These are phyloP conservation scores for Hypotaenidia okinawae DNA, from an alignment of 2,797 vertebrate species.

Conservation along the genomic window DNA sequence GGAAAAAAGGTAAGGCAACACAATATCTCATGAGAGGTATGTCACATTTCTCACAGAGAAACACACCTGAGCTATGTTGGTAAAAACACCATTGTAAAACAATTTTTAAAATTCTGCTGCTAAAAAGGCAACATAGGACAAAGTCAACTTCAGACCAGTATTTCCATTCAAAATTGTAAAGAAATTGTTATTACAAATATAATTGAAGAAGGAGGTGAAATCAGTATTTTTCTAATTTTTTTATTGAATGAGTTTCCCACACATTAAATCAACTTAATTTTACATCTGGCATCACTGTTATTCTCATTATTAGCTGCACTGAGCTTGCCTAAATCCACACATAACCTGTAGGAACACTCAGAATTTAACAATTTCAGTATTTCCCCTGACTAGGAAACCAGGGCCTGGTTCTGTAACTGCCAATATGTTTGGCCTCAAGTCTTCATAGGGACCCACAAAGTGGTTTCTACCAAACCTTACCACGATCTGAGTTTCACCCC, in stretches of 20 bases:
- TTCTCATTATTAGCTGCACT: not conserved
- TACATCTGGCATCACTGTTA: not conserved
- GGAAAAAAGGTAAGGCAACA: not conserved
- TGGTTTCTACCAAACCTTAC: not conserved
- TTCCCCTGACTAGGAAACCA: not conserved
- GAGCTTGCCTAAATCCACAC: not conserved
- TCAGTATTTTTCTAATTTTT: not conserved
- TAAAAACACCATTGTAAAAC: not conserved
- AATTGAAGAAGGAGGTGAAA: not conserved
- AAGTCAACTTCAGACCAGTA: not conserved
- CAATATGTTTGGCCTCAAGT: not conserved
- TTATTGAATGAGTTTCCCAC: not conserved
- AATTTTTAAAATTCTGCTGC: not conserved
- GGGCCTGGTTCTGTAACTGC: not conserved
- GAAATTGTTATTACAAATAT: not conserved
- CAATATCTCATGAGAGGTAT: not conserved
- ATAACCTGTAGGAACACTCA: not conserved
- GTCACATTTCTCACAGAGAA: not conserved
- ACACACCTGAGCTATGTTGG: not conserved
- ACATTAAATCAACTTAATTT: not conserved
- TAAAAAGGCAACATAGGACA: not conserved
- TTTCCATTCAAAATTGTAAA: not conserved
- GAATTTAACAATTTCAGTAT: not conserved
- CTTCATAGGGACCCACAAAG: not conserved
- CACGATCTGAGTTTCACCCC: not conserved